Percentiles rank a stretch among this genome's conserved stretches.
phyloP scores from a whole-genome alignment of 2,113 vertebrate species.

The Pitta sordida region DNA sequence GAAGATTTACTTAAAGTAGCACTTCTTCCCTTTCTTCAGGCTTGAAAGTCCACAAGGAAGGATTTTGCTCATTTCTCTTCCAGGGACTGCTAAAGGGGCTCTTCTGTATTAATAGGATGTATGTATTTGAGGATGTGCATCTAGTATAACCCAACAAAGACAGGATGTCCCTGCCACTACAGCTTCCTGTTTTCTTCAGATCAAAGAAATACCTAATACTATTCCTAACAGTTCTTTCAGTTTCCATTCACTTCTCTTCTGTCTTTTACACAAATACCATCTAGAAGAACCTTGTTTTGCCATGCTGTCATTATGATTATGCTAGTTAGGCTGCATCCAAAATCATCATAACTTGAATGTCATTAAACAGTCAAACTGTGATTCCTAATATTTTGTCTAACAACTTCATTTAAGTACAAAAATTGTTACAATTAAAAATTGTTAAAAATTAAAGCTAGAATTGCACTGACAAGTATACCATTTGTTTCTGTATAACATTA shows the following conservation, averaged over 20 bases:
- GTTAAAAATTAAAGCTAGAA: no score
- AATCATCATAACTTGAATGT: neutral
- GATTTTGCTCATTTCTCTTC: neutral
- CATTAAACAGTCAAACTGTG: neutral
- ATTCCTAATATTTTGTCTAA: neutral
- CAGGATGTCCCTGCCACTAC: slow-evolving; percentile 28
- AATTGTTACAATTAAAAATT: neutral
- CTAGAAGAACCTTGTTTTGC: neutral
- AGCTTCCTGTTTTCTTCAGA: slow-evolving; percentile 27
- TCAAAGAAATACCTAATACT: neutral
- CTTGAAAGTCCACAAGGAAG: neutral
- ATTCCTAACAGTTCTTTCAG: neutral
- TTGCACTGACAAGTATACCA: neutral
- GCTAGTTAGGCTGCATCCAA: neutral
- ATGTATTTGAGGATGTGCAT: neutral
- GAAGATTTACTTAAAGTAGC: neutral
- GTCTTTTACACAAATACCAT: neutral
- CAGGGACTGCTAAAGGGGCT: neutral
- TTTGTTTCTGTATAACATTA: neutral
- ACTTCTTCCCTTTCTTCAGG: neutral
- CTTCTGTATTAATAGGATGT: neutral
- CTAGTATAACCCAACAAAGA: slow-evolving; percentile 12
- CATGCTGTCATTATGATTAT: neutral
- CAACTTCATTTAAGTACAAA: neutral
- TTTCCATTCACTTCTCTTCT: neutral